phyloP scores from a whole-genome alignment of 1,140 invertebrate species.

The Rhysida immarginata region DNA sequence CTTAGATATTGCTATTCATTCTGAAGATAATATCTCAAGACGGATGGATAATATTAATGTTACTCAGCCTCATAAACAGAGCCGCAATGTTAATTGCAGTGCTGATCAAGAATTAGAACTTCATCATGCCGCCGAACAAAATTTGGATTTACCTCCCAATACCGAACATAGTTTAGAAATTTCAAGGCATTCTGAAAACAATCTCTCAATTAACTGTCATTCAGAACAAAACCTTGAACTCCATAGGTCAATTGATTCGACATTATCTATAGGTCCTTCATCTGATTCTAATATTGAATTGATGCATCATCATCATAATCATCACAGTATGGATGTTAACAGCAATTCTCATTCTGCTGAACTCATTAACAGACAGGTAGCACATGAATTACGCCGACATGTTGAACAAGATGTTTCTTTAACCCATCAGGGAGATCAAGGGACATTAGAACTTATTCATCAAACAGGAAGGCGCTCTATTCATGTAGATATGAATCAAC shows the following conservation, averaged over 20 bases:
- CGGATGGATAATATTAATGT: too few relatives aligned
- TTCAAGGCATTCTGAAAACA: background rate
- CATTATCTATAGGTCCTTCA: background rate
- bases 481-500: background rate
- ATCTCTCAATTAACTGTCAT: background rate
- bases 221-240: background rate
- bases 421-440: background rate
- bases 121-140: background rate
- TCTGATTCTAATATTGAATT: background rate
- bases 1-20: too few relatives aligned
- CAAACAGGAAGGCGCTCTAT: background rate
- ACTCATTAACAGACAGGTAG: too few relatives aligned
- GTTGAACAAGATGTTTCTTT: background rate
- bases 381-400: background rate
- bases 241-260: background rate
- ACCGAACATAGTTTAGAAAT: background rate
- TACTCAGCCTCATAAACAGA: background rate
- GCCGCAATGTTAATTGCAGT: background rate
- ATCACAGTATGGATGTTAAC: background rate
- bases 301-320: background rate
- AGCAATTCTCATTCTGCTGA: background rate
- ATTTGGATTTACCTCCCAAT: background rate
- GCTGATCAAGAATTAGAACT: background rate
- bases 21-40: too few relatives aligned
- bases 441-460: background rate